Conservation (phyloP, 2,113 vertebrate species). For the Egretta garzetta region DNA sequence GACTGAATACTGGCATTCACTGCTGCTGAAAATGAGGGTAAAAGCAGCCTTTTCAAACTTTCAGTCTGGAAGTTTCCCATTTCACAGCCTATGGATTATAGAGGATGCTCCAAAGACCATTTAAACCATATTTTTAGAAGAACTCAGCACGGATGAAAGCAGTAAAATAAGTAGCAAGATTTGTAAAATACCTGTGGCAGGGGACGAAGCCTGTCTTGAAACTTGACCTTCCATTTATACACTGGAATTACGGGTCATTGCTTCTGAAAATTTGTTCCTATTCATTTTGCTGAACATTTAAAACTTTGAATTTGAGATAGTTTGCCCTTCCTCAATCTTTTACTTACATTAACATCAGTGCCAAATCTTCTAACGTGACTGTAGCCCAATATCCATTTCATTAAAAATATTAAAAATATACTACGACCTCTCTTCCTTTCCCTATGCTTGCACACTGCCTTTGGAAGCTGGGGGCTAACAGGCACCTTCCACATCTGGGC, state of each 20-base stretch:
- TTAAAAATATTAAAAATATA: neutral
- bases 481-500: neutral
- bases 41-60: neutral
- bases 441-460: neutral
- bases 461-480: neutral
- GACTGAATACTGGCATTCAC: neutral
- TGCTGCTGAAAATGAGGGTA: neutral
- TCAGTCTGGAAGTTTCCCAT: neutral
- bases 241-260: neutral
- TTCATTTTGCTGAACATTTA: neutral
- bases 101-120: neutral
- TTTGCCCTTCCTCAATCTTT: neutral
- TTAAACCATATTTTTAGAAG: neutral
- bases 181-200: neutral
- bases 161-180: neutral
- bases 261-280: neutral
- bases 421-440: neutral
- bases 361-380: neutral
- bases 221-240: neutral
- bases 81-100: neutral
- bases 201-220: accelerated
- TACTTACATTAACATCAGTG: neutral
- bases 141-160: neutral
- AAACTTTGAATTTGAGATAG: neutral
- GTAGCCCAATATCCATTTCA: neutral